These are phyloP conservation scores for Sebastes steindachneri DNA, from an alignment of 2,797 vertebrate genomes.

Conservation along the genomic window DNA sequence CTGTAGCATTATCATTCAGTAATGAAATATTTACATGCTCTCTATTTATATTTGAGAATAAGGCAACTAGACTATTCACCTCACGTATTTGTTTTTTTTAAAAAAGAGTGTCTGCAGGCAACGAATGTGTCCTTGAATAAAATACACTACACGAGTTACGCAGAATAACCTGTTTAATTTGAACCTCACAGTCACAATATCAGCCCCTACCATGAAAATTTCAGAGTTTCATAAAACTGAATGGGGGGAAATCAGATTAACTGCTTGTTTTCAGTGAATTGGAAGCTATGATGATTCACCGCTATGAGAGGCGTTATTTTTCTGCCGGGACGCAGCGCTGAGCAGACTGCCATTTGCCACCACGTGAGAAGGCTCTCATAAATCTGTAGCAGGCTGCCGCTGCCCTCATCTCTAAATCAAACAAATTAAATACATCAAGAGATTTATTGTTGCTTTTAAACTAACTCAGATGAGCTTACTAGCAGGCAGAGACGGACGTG, in stretches of 20 bases:
- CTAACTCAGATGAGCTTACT: constrained; percentile 23
- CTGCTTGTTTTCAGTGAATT: constrained; percentile 44
- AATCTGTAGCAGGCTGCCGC: constrained; percentile 41
- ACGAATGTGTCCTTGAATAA: neutral
- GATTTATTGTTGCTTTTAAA: constrained; percentile 57
- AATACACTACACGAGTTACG: neutral
- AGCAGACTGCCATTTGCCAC: constrained; percentile 52
- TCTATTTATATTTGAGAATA: neutral
- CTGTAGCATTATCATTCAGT: neutral
- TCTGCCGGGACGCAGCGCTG: constrained; percentile 32
- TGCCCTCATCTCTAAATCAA: constrained; percentile 56
- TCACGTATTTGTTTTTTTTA: fast-evolving
- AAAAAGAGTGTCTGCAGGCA: no score
- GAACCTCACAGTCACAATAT: neutral
- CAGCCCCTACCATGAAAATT: neutral
- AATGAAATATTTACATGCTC: neutral
- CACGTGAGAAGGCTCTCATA: constrained; percentile 40
- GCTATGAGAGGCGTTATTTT: constrained; percentile 40
- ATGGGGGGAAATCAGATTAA: constrained; percentile 26
- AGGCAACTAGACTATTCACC: neutral
- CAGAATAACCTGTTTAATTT: neutral
- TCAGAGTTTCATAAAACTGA: constrained; percentile 7
- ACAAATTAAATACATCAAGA: constrained; percentile 57
- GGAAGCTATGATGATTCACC: constrained; percentile 54
- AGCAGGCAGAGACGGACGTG: constrained; percentile 1